Evolutionary conservation across 2,888 invertebrate species (phyloP).

Genomic region (Chesias legatella): DNA sequence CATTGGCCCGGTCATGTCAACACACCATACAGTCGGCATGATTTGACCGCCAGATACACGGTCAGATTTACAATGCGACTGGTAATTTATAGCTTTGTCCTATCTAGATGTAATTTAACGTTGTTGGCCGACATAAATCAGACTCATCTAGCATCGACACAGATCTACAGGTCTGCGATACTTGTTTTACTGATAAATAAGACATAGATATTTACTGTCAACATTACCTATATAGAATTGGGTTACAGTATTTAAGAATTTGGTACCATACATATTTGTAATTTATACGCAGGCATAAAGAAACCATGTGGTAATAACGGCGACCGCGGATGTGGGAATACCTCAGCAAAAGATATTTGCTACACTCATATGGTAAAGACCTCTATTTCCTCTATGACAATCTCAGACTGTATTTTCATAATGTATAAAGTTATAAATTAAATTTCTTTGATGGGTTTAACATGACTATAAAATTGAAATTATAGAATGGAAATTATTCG

Average conservation of each 20-base stretch:
- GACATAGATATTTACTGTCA: slow-evolving; percentile 32
- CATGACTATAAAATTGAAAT: neutral
- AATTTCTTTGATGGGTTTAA: too few species aligned
- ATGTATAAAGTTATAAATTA: too few species aligned
- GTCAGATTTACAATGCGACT: slow-evolving; percentile 76
- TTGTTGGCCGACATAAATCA: slow-evolving; percentile 74
- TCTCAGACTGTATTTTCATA: too few species aligned
- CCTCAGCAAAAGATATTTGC: too few species aligned
- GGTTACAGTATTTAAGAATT: neutral
- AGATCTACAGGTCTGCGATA: slow-evolving; percentile 54
- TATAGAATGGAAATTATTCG: neutral
- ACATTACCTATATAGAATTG: slow-evolving; percentile 21
- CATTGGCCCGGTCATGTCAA: slow-evolving; percentile 43
- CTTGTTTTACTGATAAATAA: slow-evolving; percentile 64
- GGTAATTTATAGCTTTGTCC: slow-evolving; percentile 76
- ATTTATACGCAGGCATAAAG: too few species aligned
- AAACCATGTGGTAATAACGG: too few species aligned
- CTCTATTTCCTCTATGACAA: too few species aligned
- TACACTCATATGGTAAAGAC: too few species aligned
- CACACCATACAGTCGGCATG: slow-evolving; percentile 62
- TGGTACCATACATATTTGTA: too few species aligned
- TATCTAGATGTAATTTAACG: slow-evolving; percentile 79
- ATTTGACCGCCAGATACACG: slow-evolving; percentile 70
- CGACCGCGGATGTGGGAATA: too few species aligned
- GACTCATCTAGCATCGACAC: slow-evolving; percentile 58